A percentile compares a stretch with the other conserved stretches of the same genome.
These are phyloP conservation scores for Trialeurodes vaporariorum DNA, from an alignment of 1,140 invertebrate species.

Conservation along the genomic window DNA sequence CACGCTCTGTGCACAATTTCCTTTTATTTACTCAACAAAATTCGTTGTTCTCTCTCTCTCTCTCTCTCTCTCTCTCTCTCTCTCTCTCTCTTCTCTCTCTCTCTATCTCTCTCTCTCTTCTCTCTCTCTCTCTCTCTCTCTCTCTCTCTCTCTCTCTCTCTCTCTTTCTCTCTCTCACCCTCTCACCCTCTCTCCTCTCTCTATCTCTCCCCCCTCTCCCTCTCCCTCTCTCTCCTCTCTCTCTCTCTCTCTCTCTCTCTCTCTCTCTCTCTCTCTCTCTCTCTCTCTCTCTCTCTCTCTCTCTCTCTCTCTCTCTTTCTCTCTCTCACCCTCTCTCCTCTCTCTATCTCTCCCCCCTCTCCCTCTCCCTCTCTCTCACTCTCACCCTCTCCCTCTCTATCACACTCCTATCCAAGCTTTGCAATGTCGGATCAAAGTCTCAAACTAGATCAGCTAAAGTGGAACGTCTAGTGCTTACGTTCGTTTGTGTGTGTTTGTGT, in stretches of 20 bases:
- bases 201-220: constrained; percentile 4
- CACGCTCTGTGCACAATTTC: too few relatives aligned
- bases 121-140: background rate
- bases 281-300: background rate
- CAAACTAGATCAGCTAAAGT: background rate
- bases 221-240: background rate
- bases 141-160: background rate
- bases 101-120: too few relatives aligned
- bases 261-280: background rate
- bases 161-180: constrained; percentile 4
- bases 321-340: constrained; percentile 2
- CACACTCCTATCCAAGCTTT: background rate
- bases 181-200: too few relatives aligned
- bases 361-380: constrained; percentile 8
- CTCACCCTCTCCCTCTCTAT: constrained; percentile 8
- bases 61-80: too few relatives aligned
- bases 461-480: background rate
- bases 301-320: constrained; percentile 1
- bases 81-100: background rate
- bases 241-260: constrained; percentile 7
- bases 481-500: background rate
- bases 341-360: background rate
- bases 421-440: background rate
- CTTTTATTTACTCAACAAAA: too few relatives aligned
- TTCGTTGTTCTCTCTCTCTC: too few relatives aligned